Evolutionary conservation across 2,113 vertebrate genomes (phyloP).

Genomic region (Xenopus tropicalis): UCB_Xtro_10.0 CM004443.2:177797501-177798000

Average conservation of each 20-base stretch:
- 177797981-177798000: constrained; percentile 90
- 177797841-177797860: constrained; percentile 97
- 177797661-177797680: constrained; percentile 92
- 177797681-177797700: constrained; percentile 92
- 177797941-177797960: constrained; percentile 80
- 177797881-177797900: constrained; percentile 98
- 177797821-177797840: constrained; percentile 97
- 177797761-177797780: constrained; percentile 88
- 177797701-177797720: constrained; percentile 87
- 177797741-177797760: constrained; percentile 75
- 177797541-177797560: constrained; percentile 93
- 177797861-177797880: constrained; percentile 98
- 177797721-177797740: constrained; percentile 77
- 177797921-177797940: constrained; percentile 90
- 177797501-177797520: constrained; percentile 87
- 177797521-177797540: constrained; percentile 86
- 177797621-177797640: constrained; percentile 86
- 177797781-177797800: constrained; percentile 91
- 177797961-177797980: constrained; percentile 95
- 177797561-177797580: constrained; percentile 85
- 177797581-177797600: constrained; percentile 76
- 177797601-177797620: constrained; percentile 79
- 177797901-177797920: constrained; percentile 93
- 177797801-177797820: constrained; percentile 84
- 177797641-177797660: constrained; percentile 90